Base-by-base conservation (phyloP, 1,140 invertebrate genomes). In the Papilio polyxenes region DNA sequence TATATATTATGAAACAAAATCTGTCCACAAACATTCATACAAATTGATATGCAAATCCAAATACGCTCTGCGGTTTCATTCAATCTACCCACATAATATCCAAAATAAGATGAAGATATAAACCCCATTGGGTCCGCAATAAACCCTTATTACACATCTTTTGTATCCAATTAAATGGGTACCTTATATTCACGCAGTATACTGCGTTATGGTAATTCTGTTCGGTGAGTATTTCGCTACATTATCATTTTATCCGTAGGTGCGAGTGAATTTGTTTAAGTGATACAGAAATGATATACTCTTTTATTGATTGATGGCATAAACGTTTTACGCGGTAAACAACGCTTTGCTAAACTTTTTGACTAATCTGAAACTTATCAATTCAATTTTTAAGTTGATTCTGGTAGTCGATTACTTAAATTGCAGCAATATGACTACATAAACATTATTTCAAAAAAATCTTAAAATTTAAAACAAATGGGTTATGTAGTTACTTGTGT, bases 91-190 rank as follows among this genome's bases (percentile, higher is more conserved):
- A 77, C 75, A 77, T 37, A 77, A 77, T 51, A 76, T 76, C 17
- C 20, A 77, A 49, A 77, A 77, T 17, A 56, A 69, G 65, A 89
- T 89, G 83, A 85, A 88, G 86, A 81, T 80, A 86, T 89, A 87
- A 87, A 84, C 81, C 51, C 77, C 40, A 76, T 76, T 51, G 56
- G 77, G 62, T 37, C 75, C 31, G 72, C 86, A 81, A 85, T 88
- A 87, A 91, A 89, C 83, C 81, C 80, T 84, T 89, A 91, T 89
- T 89, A 87, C 85, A 85, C 85, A 82, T 85, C 84, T 85, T 86
- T 87, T 85, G 86, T 87, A 85, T 85, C 81, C 83, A 89, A 90
- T 89, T 89, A 89, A 87, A 90, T 85, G 85, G 85, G 84, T 84
- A 85, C 83, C 76, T 81, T 75, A 80, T 80, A 80, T 82, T 82